Conservation (phyloP, 2,888 invertebrate species). For the Xylota sylvarum region DNA sequence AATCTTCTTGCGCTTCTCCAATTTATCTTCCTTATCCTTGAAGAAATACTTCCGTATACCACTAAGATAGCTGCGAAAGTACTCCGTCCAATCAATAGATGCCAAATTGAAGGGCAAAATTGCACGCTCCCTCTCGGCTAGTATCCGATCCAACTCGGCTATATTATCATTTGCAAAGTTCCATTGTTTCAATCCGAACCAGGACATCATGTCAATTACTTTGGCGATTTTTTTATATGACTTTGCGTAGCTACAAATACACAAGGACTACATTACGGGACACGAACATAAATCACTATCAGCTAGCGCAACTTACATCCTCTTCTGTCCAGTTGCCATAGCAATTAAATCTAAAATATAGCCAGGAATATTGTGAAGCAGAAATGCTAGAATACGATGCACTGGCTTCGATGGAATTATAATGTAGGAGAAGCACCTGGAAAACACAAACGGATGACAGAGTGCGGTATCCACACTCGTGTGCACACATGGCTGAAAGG, state of each 20-base stretch:
- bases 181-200: conserved; percentile 85
- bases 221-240: conserved; percentile 83
- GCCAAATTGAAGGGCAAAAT: conserved; percentile 87
- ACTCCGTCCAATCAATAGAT: conserved; percentile 89
- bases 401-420: conserved; percentile 84
- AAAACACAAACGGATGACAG: conserved; percentile 78
- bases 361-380: conserved; percentile 85
- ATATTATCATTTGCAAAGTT: conserved; percentile 84
- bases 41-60: conserved; percentile 89
- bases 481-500: conserved; percentile 46
- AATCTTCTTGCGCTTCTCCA: conserved; percentile 82
- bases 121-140: conserved; percentile 80
- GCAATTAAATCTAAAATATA: conserved; percentile 85
- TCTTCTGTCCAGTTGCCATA: conserved; percentile 84
- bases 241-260: conserved; percentile 81
- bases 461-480: conserved; percentile 51
- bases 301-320: conserved; percentile 82
- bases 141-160: conserved; percentile 82
- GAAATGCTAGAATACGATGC: conserved; percentile 83
- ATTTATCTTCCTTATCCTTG: conserved; percentile 87
- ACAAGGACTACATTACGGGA: conserved; percentile 43
- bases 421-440: conserved; percentile 85
- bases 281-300: conserved; percentile 65
- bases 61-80: conserved; percentile 88
- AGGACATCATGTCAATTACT: conserved; percentile 85